phyloP scores from a whole-genome alignment of 1,140 invertebrate genomes.

The Phymastichus coffea region DNA sequence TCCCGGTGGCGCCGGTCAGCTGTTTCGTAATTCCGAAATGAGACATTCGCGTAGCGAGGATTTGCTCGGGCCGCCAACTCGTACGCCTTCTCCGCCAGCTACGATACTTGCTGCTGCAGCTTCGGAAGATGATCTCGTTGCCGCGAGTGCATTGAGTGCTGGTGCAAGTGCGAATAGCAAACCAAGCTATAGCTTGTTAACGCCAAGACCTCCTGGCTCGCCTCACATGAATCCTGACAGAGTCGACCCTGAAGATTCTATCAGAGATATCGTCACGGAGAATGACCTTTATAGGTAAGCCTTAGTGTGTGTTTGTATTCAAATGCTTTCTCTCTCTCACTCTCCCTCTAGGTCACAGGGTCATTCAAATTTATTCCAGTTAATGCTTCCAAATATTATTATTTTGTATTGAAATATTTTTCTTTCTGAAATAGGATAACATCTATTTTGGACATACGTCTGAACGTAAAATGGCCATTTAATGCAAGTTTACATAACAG shows the following conservation, averaged over 20 bases:
- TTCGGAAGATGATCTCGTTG: conserved; percentile 53
- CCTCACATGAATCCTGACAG: conserved; percentile 45
- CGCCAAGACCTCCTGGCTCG: conserved; percentile 30
- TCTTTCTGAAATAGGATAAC: too few species aligned
- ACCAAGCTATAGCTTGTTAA: neutral
- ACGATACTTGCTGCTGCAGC: conserved; percentile 41
- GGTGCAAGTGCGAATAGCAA: conserved; percentile 3
- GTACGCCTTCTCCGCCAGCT: conserved; percentile 42
- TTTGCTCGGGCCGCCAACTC: conserved; percentile 39
- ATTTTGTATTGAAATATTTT: too few species aligned
- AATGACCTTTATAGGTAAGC: conserved; percentile 66
- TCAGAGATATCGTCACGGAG: conserved; percentile 65
- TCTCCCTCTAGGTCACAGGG: too few species aligned
- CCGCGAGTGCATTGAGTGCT: conserved; percentile 47
- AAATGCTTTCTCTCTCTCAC: too few species aligned
- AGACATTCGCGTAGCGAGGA: conserved; percentile 51
- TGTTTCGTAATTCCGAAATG: conserved; percentile 49
- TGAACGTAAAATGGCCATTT: too few species aligned
- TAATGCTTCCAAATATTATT: too few species aligned
- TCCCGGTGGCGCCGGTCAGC: conserved; percentile 21
- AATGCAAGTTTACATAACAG: too few species aligned
- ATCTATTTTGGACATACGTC: too few species aligned
- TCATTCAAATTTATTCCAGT: too few species aligned
- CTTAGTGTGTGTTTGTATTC: too few species aligned
- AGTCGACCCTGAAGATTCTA: conserved; percentile 65